Evolutionary conservation across 2,797 vertebrate species (phyloP), one percentile per base, ranked within the genome.

Genomic region (Gambusia yucatana): DNA sequence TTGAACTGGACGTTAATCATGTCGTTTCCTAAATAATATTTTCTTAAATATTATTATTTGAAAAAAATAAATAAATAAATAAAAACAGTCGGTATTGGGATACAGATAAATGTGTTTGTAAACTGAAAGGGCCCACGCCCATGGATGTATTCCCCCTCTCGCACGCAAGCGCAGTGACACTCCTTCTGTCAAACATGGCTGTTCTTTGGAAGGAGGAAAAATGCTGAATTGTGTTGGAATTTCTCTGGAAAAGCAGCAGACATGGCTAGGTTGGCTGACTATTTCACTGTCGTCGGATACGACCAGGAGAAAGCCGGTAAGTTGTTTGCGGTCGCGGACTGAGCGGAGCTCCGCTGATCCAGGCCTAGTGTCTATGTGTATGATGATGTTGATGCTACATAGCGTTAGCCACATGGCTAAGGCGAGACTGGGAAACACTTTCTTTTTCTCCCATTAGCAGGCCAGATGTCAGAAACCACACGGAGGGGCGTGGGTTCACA

Each of bases 261-360:
- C 94, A 99, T 98, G 98, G 97, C 97, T 74, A 96, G 98, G 95
- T 94, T 99, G 95, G 98, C 97, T 61, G 98, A 99, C 93, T 99
- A 99, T 94, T 98, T 99, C 88, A 96, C 97, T 85, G 97, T 99
- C 88, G 98, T 99, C 91, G 98, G 97, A 94, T 98, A 98, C 91
- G 98, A 98, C 90, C 97, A 97, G 46, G 97, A 98, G 88, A 98
- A 99, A 96, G 95, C 97, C 87, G 97, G 98, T 98, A 95, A 96
- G 97, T 96, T 22, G 50, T 59, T 22, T 16, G 44, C 44, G 71
- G 77, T 48, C 44, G 36, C 70, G 61, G 73, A 78, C 77, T 72
- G 86, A 77, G 57, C 30, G 57, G 77, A 17, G 75, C 90, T 94
- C 7, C 89, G 81, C 20, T 88, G 17, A 84, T 89, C 80, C 90